phyloP scores from a whole-genome alignment of 2,797 vertebrate genomes.

The Craterocephalus amniculus region DNA sequence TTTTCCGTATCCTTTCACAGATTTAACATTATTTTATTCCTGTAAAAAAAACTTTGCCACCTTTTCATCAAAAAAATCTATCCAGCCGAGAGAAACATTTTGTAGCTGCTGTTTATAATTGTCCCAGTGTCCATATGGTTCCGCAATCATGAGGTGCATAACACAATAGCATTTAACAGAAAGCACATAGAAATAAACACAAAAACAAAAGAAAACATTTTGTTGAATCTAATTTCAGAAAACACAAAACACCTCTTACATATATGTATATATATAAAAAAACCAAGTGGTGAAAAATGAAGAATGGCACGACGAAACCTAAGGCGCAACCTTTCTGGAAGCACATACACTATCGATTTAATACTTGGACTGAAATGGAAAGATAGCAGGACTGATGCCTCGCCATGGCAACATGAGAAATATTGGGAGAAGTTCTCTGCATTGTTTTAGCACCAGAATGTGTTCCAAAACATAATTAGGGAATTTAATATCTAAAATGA shows the following conservation, averaged over 20 bases:
- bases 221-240: background rate
- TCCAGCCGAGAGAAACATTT: background rate
- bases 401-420: background rate
- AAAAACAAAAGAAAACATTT: background rate
- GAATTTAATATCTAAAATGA: background rate
- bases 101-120: background rate
- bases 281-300: background rate
- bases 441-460: background rate
- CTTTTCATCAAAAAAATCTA: background rate
- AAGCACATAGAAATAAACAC: background rate
- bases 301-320: background rate
- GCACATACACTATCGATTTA: too few relatives aligned
- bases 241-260: background rate
- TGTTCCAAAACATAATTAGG: background rate
- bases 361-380: too few relatives aligned
- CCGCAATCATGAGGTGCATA: background rate
- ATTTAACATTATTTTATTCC: background rate
- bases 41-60: background rate
- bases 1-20: conserved; percentile 92
- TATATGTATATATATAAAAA: background rate
- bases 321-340: background rate
- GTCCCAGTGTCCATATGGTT: background rate
- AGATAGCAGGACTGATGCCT: background rate
- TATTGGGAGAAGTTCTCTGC: background rate
- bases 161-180: background rate